Evolutionary conservation across 30 jellyfish, hydroid and myxozoan species (phyloP).

Genomic region (Phacellophora camtschatica): DNA sequence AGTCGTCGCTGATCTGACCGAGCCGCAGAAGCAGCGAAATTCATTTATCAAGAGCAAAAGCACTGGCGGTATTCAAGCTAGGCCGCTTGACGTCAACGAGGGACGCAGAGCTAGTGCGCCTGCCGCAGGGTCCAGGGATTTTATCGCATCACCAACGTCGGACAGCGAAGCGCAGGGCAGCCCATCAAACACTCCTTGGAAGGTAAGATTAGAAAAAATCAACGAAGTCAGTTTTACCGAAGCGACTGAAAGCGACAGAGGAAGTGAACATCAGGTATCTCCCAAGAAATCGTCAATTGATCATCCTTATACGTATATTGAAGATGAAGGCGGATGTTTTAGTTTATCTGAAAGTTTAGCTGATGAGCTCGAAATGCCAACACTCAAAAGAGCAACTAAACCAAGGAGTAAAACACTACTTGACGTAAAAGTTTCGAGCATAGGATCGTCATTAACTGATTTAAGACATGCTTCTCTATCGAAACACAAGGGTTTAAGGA

Average conservation of each 20-base stretch:
- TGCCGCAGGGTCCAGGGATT: slow-evolving; percentile 36
- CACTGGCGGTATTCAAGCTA: slow-evolving; percentile 53
- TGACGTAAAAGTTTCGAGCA: slow-evolving; percentile 2
- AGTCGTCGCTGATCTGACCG: slow-evolving; percentile 67
- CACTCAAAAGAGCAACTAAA: background rate
- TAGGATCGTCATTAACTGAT: slow-evolving; percentile 51
- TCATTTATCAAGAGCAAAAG: slow-evolving; percentile 44
- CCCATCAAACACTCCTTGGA: slow-evolving; percentile 10
- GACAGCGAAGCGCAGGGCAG: slow-evolving; percentile 40
- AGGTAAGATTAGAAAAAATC: slow-evolving; percentile 26
- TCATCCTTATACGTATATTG: background rate
- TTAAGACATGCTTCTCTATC: background rate
- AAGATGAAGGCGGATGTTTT: slow-evolving; percentile 23
- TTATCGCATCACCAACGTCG: slow-evolving; percentile 4
- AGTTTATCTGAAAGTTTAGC: slow-evolving; percentile 38
- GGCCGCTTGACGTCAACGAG: slow-evolving; percentile 32
- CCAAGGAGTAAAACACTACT: slow-evolving; percentile 18
- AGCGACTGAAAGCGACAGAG: slow-evolving; percentile 18
- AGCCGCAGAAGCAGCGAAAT: slow-evolving; percentile 50
- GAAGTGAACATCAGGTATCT: background rate
- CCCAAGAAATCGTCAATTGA: background rate
- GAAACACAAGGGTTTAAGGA: slow-evolving; percentile 11
- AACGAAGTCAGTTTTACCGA: slow-evolving; percentile 57
- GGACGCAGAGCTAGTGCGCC: slow-evolving; percentile 63
- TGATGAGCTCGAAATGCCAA: slow-evolving; percentile 3